These are phyloP conservation scores for Rousettus leschenaultii DNA, from an alignment of 2,113 vertebrate genomes.

Conservation along the genomic window DNA sequence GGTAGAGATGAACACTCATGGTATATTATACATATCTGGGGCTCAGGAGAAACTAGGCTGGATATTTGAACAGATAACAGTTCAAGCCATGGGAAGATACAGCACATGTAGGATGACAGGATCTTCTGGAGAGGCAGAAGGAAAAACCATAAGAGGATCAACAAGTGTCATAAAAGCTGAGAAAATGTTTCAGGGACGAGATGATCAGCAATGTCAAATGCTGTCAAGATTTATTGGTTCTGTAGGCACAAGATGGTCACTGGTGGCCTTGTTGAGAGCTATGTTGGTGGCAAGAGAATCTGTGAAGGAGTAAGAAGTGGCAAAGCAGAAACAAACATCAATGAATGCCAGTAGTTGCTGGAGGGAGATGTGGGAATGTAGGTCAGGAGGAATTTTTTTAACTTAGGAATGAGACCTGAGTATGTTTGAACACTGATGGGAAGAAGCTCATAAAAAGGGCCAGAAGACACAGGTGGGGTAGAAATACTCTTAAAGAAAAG, in stretches of 20 bases:
- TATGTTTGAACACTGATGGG: neutral
- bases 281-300: neutral
- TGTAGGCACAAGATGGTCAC: neutral
- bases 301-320: neutral
- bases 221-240: neutral
- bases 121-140: too few relatives aligned
- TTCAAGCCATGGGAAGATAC: neutral
- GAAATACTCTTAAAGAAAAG: neutral
- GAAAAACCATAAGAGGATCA: neutral
- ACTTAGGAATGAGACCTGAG: neutral
- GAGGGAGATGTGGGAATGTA: neutral
- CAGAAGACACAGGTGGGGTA: neutral
- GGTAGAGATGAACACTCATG: too few relatives aligned
- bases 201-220: too few relatives aligned
- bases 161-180: neutral
- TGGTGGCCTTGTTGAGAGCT: neutral
- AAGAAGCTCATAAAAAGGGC: neutral
- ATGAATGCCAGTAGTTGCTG: neutral
- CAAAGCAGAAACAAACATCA: neutral
- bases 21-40: fast-evolving
- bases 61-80: neutral
- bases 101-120: too few relatives aligned
- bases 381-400: neutral
- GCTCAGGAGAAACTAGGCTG: neutral
- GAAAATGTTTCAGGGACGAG: neutral